Percentiles rank a stretch among this genome's conserved stretches.
These are phyloP conservation scores for Limnephilus lunatus DNA, from an alignment of 2,888 invertebrate species.

Conservation along the genomic window DNA sequence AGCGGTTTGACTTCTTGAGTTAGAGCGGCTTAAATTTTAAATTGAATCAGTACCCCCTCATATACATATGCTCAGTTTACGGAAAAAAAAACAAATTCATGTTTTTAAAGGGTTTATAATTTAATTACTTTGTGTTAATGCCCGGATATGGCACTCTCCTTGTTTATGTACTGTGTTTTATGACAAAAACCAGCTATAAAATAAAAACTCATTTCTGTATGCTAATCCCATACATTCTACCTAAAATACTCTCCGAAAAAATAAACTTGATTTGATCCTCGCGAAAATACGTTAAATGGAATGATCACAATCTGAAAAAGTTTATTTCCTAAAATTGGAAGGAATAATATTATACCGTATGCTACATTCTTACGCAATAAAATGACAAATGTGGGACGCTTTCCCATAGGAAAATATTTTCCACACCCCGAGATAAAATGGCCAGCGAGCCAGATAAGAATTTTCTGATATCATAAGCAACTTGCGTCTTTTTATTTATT, in stretches of 20 bases:
- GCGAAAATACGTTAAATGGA: slow-evolving; percentile 3
- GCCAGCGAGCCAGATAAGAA: slow-evolving; percentile 27
- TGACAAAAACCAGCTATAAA: neutral
- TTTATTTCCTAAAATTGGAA: slow-evolving; percentile 40
- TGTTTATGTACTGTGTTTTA: neutral
- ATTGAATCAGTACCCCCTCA: neutral
- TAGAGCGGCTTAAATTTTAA: too few relatives aligned
- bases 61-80: neutral
- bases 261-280: slow-evolving; percentile 13
- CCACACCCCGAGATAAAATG: slow-evolving; percentile 37
- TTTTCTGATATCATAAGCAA: slow-evolving; percentile 11
- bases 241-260: neutral
- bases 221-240: neutral
- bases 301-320: slow-evolving; percentile 37
- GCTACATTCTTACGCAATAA: slow-evolving; percentile 17
- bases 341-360: neutral
- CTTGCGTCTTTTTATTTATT: neutral
- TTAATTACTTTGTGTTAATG: neutral
- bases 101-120: neutral
- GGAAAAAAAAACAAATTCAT: neutral
- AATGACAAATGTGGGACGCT: slow-evolving; percentile 41
- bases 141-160: neutral
- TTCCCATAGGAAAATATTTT: slow-evolving; percentile 41
- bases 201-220: slow-evolving; percentile 2
- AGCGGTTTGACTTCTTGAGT: too few relatives aligned